Evolutionary conservation across 2,113 vertebrate genomes (phyloP).

Genomic region (Rostratula benghalensis): DNA sequence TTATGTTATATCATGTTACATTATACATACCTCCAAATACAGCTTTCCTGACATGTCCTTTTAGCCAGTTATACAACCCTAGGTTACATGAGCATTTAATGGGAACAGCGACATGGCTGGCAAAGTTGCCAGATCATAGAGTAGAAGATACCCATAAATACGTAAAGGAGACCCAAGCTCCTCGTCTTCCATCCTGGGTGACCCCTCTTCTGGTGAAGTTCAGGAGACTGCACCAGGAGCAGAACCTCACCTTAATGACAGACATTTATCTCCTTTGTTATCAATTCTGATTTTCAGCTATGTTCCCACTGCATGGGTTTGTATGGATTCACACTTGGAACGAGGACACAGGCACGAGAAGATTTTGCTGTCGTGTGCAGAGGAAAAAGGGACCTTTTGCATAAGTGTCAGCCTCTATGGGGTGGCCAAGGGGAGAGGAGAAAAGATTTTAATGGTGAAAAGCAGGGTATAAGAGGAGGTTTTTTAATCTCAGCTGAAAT

Average conservation of each 20-base stretch:
- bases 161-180: background rate
- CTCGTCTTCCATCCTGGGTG: rapidly evolving
- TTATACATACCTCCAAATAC: no score
- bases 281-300: background rate
- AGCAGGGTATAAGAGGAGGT: background rate
- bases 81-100: background rate
- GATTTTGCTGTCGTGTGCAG: background rate
- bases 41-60: background rate
- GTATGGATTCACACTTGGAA: background rate
- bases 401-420: background rate
- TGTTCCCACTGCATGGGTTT: background rate
- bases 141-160: background rate
- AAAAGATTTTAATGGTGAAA: background rate
- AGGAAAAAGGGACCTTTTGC: background rate
- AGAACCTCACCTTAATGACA: background rate
- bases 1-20: no score
- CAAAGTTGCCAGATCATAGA: background rate
- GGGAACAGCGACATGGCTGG: background rate
- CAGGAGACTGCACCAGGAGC: background rate
- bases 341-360: background rate
- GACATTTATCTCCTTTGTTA: background rate
- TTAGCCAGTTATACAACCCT: background rate
- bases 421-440: background rate
- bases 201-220: background rate
- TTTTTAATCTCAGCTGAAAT: background rate